A percentile compares a stretch with the other conserved stretches of the same genome.
Conservation (phyloP, 2,797 vertebrate genomes). For the Propithecus deckenii region DNA sequence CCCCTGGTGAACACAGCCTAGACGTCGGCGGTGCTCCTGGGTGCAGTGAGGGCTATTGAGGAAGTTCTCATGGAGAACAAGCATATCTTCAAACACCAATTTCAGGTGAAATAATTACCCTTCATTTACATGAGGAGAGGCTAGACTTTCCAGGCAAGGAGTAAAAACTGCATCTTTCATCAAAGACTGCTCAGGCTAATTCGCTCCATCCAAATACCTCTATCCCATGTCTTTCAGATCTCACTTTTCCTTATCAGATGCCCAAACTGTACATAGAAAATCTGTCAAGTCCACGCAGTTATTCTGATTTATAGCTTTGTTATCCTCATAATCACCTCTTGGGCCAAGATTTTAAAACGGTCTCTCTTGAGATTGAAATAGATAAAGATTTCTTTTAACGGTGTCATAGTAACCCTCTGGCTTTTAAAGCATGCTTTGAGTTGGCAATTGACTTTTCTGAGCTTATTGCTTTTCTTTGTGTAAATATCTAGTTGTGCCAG, state of each 20-base stretch:
- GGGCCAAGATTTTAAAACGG: background rate
- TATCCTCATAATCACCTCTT: background rate
- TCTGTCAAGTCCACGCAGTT: background rate
- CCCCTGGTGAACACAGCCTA: no score
- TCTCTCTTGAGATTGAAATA: background rate
- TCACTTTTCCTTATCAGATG: background rate
- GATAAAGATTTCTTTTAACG: background rate
- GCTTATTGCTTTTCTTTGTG: background rate
- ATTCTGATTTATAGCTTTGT: background rate
- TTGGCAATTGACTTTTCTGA: background rate
- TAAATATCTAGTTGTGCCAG: background rate
- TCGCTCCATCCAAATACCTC: background rate
- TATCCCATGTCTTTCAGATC: background rate
- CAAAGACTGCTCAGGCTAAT: background rate
- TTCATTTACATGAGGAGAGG: background rate
- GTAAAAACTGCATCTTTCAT: background rate
- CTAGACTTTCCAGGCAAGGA: background rate
- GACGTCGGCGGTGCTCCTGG: background rate
- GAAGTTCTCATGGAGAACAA: background rate
- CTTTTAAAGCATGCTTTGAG: background rate
- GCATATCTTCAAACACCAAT: background rate
- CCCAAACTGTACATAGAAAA: background rate
- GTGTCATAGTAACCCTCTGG: background rate
- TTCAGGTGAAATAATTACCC: background rate
- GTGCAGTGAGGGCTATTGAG: no score